Percentiles rank a stretch among this genome's conserved stretches.
Evolutionary conservation across 2,113 vertebrate species (phyloP).

Genomic region (Prinia subflava): DNA sequence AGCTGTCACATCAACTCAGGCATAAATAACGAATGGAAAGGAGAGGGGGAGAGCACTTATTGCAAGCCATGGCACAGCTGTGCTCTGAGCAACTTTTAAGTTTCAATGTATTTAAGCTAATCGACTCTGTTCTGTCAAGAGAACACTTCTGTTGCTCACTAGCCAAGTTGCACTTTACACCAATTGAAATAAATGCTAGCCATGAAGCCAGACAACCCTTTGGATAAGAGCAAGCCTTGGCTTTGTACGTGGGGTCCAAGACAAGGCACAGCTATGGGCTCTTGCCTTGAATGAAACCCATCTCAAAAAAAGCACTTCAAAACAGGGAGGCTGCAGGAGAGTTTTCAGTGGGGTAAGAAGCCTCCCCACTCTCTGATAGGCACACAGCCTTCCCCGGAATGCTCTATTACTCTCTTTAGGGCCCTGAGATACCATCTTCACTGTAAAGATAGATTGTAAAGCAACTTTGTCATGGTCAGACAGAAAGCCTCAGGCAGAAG

Average conservation of each 20-base stretch:
- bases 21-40: background rate
- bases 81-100: background rate
- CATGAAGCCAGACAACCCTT: background rate
- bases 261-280: background rate
- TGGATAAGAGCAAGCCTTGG: background rate
- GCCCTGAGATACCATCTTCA: conserved; percentile 4
- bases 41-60: background rate
- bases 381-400: background rate
- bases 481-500: background rate
- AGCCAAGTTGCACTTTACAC: background rate
- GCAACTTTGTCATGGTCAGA: background rate
- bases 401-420: background rate
- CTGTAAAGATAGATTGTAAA: background rate
- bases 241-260: background rate
- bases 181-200: background rate
- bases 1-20: background rate
- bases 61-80: no score
- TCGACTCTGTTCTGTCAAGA: background rate
- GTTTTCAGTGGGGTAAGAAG: background rate
- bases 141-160: background rate
- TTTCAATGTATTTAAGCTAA: background rate
- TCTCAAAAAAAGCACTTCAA: background rate
- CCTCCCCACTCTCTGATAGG: background rate
- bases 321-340: background rate
- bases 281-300: background rate